These are phyloP conservation scores for Drosophila insularis DNA, from an alignment of 1,140 invertebrate species.

Conservation along the genomic window DNA sequence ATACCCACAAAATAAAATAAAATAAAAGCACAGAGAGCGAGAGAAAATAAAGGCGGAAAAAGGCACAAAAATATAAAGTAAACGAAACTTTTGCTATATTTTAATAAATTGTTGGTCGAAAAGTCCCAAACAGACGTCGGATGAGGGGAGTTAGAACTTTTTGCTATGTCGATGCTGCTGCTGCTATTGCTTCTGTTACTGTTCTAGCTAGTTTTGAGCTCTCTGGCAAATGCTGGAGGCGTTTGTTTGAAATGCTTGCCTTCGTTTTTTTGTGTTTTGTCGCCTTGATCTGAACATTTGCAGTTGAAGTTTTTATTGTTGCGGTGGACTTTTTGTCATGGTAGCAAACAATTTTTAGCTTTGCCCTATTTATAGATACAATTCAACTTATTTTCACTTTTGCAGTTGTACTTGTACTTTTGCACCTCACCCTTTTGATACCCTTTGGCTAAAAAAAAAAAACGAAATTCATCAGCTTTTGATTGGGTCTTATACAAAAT, in stretches of 20 bases:
- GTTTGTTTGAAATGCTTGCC: conserved; percentile 12
- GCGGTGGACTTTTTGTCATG: conserved; percentile 3
- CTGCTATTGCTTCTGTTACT: background rate
- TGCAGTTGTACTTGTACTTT: background rate
- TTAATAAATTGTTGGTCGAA: conserved; percentile 35
- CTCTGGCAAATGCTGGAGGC: conserved; percentile 18
- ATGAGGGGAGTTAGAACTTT: conserved; percentile 25
- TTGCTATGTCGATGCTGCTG: conserved; percentile 3
- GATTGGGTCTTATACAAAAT: no score
- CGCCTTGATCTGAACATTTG: conserved; percentile 8
- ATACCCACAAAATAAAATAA: background rate
- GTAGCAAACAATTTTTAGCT: conserved; percentile 10
- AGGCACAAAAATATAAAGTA: background rate
- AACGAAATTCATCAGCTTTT: background rate
- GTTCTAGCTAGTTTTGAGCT: conserved; percentile 2
- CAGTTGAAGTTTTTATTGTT: conserved; percentile 27
- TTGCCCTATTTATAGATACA: conserved; percentile 4
- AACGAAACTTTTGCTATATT: conserved; percentile 3
- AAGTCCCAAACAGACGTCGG: conserved; percentile 44
- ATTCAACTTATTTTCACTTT: conserved; percentile 31
- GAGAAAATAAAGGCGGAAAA: no score
- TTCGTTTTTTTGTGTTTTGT: background rate
- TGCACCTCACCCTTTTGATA: background rate
- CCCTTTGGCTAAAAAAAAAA: background rate
- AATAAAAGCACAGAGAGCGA: no score